Evolutionary conservation across 1,140 invertebrate species (phyloP), one percentile per base, ranked within the genome.

Genomic region (Armadillidium nasatum): DNA sequence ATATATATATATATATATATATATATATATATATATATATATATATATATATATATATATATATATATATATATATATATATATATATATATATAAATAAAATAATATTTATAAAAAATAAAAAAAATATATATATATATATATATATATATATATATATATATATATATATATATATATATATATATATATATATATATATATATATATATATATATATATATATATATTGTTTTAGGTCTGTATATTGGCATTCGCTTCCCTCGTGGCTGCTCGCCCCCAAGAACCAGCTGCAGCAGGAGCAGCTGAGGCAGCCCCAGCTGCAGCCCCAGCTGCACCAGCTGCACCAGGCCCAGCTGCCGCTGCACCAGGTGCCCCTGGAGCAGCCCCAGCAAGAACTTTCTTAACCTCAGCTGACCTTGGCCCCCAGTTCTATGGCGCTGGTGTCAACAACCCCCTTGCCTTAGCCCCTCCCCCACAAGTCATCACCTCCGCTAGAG

Each of bases 401-500:
- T 33, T 33, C 33, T 33, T 33, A 33, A 71, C 23, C 69, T 13
- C 21, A 13, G 15, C 22, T 68, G 23, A 19, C 19, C 67, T 73
- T 60, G 72, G 72, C n/a, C 72, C 72, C 10, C 46, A 46, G 46
- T 73, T 73, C 72, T 73, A 60, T 60, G 72, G 72, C 19, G 46
- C 72, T 21, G 72, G 72, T 44, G 72, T 73, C 3, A 44, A 44
- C 4, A 73, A 73, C 45, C 21, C 45, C 72, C 23, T 44, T 0
- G 44, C 72, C 45, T 60, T 33, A 3, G 44, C 44, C n/a, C 72
- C 72, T 7, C 45, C 67, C n/a, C 72, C 72, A 7, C 44, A 50
- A 19, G 46, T 73, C 72, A 60, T 73, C 10, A 60, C 72, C 46
- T 11, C 46, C 13, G 72, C 72, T 44, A 50, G 21, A 7, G 72